Evolutionary conservation across 64 coral and sea anemone genomes (phyloP), one percentile per base, ranked within the genome.

Genomic region (Montipora foliosa): DNA sequence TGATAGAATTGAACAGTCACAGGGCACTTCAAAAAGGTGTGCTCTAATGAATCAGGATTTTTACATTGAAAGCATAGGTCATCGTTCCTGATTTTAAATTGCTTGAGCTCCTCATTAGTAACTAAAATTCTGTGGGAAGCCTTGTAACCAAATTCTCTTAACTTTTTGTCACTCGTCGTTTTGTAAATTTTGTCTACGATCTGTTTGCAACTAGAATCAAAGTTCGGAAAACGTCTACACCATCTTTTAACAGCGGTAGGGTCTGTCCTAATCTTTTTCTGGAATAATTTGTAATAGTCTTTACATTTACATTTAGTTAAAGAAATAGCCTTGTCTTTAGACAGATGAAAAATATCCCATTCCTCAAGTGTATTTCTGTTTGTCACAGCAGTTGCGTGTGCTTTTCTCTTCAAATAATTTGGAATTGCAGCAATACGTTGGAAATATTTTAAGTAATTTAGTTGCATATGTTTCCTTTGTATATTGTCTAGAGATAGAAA

Each of bases 371-470:
- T 68, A 68, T 68, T 5, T 44, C 25, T 46, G 37, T 76, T 76
- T 15, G 11, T 76, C 1, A 10, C 12, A 76, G 1, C 12, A 12
- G 37, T 76, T 76, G 52, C 52, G 13, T 68, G 14, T 47, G 25
- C 44, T 76, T 76, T 76, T 44, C 25, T 76, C 11, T 47, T 76
- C 25, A 76, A 76, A 44, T 76, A 76, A 13, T 76, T 76, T 44
- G 74, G 74, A 37, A 76, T 76, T 76, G 25, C 37, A 44, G 74
- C 74, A 76, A 76, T 76, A 76, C 7, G 74, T 76, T 76, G 74
- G 46, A 76, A 76, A 76, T 44, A 76, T 8, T 76, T 29, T 44
- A 76, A 44, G 25, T 44, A 76, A 46, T 76, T 76, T 76, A 76
- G 25, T 44, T 76, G 25, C 25, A 29, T 29, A 29, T 29, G 29